Percentiles rank a stretch among this genome's conserved stretches.
phyloP scores from a whole-genome alignment of 2,888 invertebrate species.

The Apodemia zela region DNA sequence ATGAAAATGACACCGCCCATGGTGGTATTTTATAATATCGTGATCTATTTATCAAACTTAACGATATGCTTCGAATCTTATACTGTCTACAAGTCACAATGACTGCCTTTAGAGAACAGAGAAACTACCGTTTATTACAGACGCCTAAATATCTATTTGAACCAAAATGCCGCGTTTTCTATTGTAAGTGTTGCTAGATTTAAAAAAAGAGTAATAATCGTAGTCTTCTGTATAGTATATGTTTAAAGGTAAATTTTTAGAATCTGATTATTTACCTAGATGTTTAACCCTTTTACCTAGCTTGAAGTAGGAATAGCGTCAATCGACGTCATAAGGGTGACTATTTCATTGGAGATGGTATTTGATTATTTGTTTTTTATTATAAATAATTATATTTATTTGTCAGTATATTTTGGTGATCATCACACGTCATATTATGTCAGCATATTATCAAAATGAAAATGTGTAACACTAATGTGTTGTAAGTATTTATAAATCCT shows the following conservation, averaged over 20 bases:
- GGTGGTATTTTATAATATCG: no score
- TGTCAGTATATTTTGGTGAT: constrained; percentile 61
- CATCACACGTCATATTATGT: constrained; percentile 53
- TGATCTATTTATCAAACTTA: no score
- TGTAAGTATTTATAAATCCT: constrained; percentile 70
- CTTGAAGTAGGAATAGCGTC: constrained; percentile 55
- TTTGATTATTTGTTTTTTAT: constrained; percentile 31
- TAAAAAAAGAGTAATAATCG: constrained; percentile 27
- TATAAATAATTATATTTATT: constrained; percentile 54
- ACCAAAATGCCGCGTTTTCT: constrained; percentile 51
- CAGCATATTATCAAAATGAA: constrained; percentile 50
- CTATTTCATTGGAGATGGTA: constrained; percentile 9
- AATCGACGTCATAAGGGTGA: constrained; percentile 10
- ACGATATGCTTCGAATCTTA: no score
- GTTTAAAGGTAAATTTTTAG: constrained; percentile 9
- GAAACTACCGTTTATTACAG: constrained; percentile 52
- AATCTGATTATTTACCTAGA: constrained; percentile 30
- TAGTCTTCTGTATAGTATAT: constrained; percentile 11
- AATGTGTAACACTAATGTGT: constrained; percentile 65
- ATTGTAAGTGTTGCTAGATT: constrained; percentile 58
- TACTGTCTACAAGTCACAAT: no score
- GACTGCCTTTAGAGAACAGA: neutral
- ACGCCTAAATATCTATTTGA: constrained; percentile 57
- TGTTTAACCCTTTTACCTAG: constrained; percentile 55
- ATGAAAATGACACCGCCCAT: no score